A percentile compares a stretch with the other conserved stretches of the same genome.
Conservation (phyloP, 2,888 invertebrate species). For the Heliconius ismenius region DNA sequence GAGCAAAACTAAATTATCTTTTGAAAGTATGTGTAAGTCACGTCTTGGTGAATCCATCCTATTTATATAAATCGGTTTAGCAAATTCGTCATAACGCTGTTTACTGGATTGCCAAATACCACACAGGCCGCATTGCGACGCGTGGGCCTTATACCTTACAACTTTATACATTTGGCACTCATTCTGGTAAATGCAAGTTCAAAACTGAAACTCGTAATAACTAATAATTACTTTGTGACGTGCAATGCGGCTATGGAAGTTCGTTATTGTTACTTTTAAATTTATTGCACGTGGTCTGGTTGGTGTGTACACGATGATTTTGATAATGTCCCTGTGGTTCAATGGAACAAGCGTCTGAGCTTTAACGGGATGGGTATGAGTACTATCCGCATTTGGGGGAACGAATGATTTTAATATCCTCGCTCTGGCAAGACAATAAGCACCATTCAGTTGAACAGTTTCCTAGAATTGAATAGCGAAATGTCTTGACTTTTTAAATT, state of each 20-base stretch:
- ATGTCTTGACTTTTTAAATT: not conserved
- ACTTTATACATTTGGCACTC: conserved; percentile 4
- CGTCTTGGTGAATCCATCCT: conserved; percentile 18
- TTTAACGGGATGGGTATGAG: not conserved
- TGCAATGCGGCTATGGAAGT: not conserved
- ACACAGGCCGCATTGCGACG: conserved; percentile 34
- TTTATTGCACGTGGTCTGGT: not conserved
- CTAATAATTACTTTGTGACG: not conserved
- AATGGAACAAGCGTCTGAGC: too few relatives aligned
- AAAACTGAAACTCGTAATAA: not conserved
- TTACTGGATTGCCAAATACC: conserved; percentile 30
- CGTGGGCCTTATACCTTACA: conserved; percentile 13
- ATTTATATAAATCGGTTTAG: conserved; percentile 25
- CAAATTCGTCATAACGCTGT: conserved; percentile 16
- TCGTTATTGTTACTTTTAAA: not conserved
- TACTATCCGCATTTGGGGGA: not conserved
- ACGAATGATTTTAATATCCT: not conserved
- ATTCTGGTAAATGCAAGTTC: conserved; percentile 2
- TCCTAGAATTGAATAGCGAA: not conserved
- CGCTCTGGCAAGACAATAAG: too few relatives aligned
- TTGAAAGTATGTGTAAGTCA: conserved; percentile 20
- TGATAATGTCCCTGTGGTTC: not conserved
- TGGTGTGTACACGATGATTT: not conserved
- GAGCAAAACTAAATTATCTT: conserved; percentile 18
- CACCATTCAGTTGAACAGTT: not conserved